Conservation (phyloP, 2,113 vertebrate species). For the Tragelaphus scriptus region DNA sequence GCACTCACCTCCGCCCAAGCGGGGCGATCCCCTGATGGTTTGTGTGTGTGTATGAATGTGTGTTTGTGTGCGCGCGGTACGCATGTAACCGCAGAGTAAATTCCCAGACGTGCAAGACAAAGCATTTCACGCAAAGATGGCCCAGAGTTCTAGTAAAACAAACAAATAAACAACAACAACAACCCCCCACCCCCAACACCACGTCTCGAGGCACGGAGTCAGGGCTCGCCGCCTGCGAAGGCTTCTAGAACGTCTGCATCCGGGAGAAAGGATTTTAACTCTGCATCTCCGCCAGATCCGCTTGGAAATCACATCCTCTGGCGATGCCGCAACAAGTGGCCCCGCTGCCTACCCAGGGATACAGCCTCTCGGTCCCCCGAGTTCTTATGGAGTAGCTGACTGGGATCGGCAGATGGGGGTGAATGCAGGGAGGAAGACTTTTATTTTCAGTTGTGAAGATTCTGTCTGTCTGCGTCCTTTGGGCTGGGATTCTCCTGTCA, state of each 20-base stretch:
- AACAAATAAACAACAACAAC: background rate
- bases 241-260: background rate
- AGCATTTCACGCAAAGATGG: background rate
- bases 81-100: background rate
- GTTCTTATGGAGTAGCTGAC: background rate
- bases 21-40: background rate
- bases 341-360: background rate
- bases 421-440: background rate
- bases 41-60: background rate
- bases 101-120: background rate
- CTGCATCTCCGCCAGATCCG: background rate
- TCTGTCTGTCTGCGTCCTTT: background rate
- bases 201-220: conserved; percentile 78
- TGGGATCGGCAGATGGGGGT: background rate
- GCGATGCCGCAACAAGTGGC: background rate
- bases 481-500: background rate
- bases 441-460: background rate
- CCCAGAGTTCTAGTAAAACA: background rate
- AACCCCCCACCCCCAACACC: background rate
- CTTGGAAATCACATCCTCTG: background rate
- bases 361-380: background rate
- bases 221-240: conserved; percentile 70
- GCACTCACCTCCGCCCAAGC: background rate
- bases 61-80: background rate
- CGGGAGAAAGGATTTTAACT: background rate